These are phyloP conservation scores for Caranx melampygus DNA, from an alignment of 2,113 vertebrate species.

Conservation along the genomic window DNA sequence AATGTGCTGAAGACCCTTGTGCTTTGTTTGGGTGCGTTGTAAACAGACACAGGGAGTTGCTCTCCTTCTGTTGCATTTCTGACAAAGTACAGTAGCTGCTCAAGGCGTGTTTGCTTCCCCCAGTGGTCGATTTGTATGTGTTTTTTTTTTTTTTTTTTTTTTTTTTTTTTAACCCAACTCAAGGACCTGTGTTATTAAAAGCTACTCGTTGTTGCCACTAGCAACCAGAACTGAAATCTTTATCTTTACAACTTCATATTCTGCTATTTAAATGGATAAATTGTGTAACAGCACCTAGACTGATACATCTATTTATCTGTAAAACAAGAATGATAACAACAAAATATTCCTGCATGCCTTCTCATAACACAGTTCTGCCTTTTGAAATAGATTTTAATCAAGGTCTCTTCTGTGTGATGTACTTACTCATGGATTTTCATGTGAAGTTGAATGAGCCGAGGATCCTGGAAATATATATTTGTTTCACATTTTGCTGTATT, in stretches of 20 bases:
- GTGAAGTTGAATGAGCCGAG: background rate
- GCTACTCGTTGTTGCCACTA: background rate
- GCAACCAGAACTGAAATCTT: background rate
- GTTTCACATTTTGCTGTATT: conserved; percentile 1
- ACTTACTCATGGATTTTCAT: background rate
- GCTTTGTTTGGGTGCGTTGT: conserved; percentile 17
- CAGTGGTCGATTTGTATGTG: rapidly evolving
- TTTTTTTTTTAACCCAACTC: background rate
- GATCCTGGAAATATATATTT: background rate
- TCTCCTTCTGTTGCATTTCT: conserved; percentile 16
- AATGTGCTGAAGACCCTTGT: background rate
- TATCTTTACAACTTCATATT: background rate
- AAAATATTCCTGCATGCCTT: background rate
- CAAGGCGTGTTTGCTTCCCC: background rate
- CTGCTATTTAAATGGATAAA: background rate
- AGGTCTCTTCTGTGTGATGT: background rate
- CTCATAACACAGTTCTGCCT: background rate
- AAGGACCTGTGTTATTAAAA: background rate
- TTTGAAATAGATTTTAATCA: background rate
- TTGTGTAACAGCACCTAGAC: background rate
- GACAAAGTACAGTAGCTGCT: conserved; percentile 9
- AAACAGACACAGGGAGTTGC: conserved; percentile 3
- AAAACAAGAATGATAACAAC: too few species aligned
- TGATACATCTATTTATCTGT: background rate
- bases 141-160: background rate